Evolutionary conservation across 2,113 vertebrate genomes (phyloP).

Genomic region (Campylomormyrus numenius): DNA sequence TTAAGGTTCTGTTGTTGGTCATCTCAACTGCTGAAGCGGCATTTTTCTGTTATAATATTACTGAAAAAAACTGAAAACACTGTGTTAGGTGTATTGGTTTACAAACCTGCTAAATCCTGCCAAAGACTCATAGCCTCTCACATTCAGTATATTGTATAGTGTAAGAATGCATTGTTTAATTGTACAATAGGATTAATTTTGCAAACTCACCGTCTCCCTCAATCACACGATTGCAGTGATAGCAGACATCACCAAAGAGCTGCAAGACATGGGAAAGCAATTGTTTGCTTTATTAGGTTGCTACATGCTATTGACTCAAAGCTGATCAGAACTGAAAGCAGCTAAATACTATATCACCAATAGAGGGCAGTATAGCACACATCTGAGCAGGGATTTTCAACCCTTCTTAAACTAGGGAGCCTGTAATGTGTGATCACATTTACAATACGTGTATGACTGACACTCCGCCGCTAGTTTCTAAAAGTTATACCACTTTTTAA

Average conservation of each 20-base stretch:
- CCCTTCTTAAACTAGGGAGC: neutral
- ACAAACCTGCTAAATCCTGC: neutral
- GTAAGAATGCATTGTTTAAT: neutral
- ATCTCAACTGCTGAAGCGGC: neutral
- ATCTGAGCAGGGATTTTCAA: neutral
- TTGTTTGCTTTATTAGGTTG: neutral
- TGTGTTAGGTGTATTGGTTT: neutral
- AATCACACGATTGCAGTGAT: constrained; percentile 95
- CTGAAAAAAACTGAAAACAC: neutral
- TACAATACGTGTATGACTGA: too few relatives aligned
- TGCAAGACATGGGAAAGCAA: constrained; percentile 37
- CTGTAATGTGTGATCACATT: neutral
- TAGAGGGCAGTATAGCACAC: neutral
- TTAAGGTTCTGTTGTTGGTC: neutral
- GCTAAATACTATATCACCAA: neutral
- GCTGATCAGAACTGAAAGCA: neutral
- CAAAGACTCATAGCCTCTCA: neutral
- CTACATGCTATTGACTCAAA: neutral
- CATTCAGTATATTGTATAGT: neutral
- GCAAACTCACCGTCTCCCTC: constrained; percentile 82
- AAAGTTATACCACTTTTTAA: neutral
- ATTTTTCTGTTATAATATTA: neutral
- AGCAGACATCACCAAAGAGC: constrained; percentile 97
- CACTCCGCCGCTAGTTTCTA: neutral
- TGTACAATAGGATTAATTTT: neutral